These are phyloP conservation scores for Podocnemis expansa DNA, from an alignment of 2,113 vertebrate species.

Conservation along the genomic window DNA sequence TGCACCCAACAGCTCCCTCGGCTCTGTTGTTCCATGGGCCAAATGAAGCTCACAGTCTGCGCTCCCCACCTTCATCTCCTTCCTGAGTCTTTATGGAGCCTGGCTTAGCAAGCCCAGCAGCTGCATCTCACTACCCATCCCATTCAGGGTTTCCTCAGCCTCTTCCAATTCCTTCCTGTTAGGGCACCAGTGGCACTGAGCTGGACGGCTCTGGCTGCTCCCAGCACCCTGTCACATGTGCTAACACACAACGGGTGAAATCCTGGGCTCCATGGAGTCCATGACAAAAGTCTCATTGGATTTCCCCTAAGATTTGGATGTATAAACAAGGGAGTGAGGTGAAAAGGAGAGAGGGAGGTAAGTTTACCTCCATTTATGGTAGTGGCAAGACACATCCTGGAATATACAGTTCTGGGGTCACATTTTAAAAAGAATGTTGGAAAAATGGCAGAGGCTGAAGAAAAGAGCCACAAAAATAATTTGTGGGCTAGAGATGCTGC, in stretches of 20 bases:
- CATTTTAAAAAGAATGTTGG: neutral
- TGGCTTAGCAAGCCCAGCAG: too few relatives aligned
- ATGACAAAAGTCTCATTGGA: neutral
- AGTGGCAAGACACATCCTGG: neutral
- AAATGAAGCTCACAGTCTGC: too few relatives aligned
- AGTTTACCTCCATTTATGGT: neutral
- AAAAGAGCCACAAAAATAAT: slow-evolving; percentile 15
- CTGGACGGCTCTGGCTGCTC: too few relatives aligned
- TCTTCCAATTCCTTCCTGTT: too few relatives aligned
- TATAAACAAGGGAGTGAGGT: slow-evolving; percentile 5
- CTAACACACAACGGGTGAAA: slow-evolving; percentile 26
- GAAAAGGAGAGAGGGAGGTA: neutral
- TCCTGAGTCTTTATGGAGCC: too few relatives aligned
- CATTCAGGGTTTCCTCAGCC: too few relatives aligned
- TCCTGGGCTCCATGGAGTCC: slow-evolving; percentile 19
- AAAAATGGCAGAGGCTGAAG: neutral
- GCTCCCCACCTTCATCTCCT: too few relatives aligned
- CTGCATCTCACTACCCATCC: too few relatives aligned
- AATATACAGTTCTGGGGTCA: neutral
- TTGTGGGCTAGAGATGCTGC: slow-evolving; percentile 9
- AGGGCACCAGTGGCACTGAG: too few relatives aligned
- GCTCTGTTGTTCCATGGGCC: too few relatives aligned
- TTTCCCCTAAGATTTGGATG: neutral
- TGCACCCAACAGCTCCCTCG: too few relatives aligned
- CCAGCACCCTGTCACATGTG: neutral